Evolutionary conservation across 1,140 invertebrate genomes (phyloP).

Genomic region (Cydia amplana): DNA sequence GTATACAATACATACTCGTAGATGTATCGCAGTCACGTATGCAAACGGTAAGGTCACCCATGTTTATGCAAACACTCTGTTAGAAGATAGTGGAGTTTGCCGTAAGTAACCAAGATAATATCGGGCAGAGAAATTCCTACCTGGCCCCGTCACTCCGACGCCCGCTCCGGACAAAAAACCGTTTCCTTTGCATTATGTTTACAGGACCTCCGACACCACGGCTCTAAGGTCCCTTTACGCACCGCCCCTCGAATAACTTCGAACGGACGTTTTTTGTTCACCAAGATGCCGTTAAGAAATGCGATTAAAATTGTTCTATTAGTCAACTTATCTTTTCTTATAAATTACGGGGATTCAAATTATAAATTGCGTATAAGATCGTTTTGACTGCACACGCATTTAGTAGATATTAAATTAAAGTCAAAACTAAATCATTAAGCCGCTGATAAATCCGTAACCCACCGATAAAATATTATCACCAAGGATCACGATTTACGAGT

Average conservation of each 20-base stretch:
- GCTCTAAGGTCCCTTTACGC: slow-evolving; percentile 62
- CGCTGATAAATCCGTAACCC: background rate
- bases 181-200: slow-evolving; percentile 74
- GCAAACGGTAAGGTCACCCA: slow-evolving; percentile 53
- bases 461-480: background rate
- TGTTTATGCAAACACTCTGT: slow-evolving; percentile 71
- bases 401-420: background rate
- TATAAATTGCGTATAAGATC: background rate
- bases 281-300: slow-evolving; percentile 34
- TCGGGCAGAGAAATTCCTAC: slow-evolving; percentile 63
- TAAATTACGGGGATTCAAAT: background rate
- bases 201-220: slow-evolving; percentile 75
- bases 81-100: slow-evolving; percentile 67
- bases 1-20: too few relatives aligned
- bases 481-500: background rate
- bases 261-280: slow-evolving; percentile 70
- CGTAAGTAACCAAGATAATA: slow-evolving; percentile 69
- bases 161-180: slow-evolving; percentile 67
- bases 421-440: background rate
- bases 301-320: slow-evolving; percentile 6
- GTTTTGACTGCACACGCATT: background rate
- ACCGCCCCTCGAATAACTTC: slow-evolving; percentile 47
- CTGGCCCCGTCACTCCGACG: slow-evolving; percentile 64
- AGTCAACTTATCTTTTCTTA: background rate
- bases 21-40: slow-evolving; percentile 54